Evolutionary conservation across 2,113 vertebrate species (phyloP), one percentile per base, ranked within the genome.

Genomic region (Irena cyanogastra): DNA sequence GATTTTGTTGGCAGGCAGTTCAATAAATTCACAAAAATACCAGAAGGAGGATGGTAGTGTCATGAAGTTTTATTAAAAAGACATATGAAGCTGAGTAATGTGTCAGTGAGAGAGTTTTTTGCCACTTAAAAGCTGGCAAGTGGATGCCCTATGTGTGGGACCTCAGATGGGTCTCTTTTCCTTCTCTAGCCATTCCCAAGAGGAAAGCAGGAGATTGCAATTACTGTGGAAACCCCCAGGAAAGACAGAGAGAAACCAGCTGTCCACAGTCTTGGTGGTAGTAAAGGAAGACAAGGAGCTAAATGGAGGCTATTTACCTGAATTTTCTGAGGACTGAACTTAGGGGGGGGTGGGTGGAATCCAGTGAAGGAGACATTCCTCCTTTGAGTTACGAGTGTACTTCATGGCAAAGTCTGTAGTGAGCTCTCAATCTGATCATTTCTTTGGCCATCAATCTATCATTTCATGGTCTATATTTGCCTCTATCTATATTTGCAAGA

Each of bases 1-100:
- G 78, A 47, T 87, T 91, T 78, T 66, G 9, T 68, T 84, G 65
- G 33, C 52, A 96, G 28, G 13, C 26, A 31, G 24, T 37, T 78
- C 41, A 63, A 19, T 64, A 82, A 89, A 68, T 56, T 30, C 45
- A 69, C 27, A 47, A 83, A 90, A 90, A 86, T 56, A 83, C n/a
- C 7, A 8, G 60, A 75, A 88, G 21, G 14, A 23, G 28, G 13
- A 72, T 75, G 47, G 6, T 21, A 75, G 23, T 15, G 20, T 66
- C 37, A 57, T 31, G 37, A 93, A 86, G 15, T 18, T 45, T 10
- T 35, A 70, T 74, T 89, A 84, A 57, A 83, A 77, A 93, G 42
- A 78, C 10, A 2, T 61, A 10, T 17, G 26, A 57, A 57, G 22
- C 14, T 76, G 59, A 89, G 76, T 76, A 92, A 72, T 13, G 35